These are phyloP conservation scores for Chelmon rostratus DNA, from an alignment of 2,797 vertebrate species.

Conservation along the genomic window DNA sequence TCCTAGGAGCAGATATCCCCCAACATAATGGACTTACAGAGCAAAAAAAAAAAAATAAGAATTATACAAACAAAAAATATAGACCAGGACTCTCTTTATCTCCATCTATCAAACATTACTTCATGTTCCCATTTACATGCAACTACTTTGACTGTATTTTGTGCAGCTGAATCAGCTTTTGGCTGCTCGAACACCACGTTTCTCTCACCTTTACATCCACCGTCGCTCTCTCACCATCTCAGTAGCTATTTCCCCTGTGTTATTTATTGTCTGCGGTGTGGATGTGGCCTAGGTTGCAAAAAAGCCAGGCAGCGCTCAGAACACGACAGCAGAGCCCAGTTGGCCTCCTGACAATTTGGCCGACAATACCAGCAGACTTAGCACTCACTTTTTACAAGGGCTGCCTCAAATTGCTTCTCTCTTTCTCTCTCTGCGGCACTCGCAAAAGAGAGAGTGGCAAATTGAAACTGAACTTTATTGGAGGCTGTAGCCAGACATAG, in stretches of 20 bases:
- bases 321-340: constrained; percentile 78
- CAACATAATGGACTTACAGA: not conserved
- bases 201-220: not conserved
- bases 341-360: constrained; percentile 86
- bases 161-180: constrained; percentile 13
- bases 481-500: constrained; percentile 72
- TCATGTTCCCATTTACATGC: not conserved
- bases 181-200: constrained; percentile 7
- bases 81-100: not conserved
- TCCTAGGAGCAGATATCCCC: constrained; percentile 30
- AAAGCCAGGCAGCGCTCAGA: constrained; percentile 77
- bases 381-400: constrained; percentile 84
- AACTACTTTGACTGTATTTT: not conserved
- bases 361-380: constrained; percentile 84
- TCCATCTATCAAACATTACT: not conserved
- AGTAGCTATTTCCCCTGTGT: constrained; percentile 15
- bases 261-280: constrained; percentile 37
- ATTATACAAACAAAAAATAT: not conserved
- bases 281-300: constrained; percentile 70
- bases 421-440: constrained; percentile 67
- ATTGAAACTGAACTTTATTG: constrained; percentile 83
- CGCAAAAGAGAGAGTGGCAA: constrained; percentile 77
- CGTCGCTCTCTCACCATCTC: constrained; percentile 9
- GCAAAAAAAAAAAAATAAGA: not conserved
- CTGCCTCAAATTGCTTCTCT: constrained; percentile 83